Base-by-base conservation (phyloP, 2,888 invertebrate genomes). In the Eristalis intricaria region DNA sequence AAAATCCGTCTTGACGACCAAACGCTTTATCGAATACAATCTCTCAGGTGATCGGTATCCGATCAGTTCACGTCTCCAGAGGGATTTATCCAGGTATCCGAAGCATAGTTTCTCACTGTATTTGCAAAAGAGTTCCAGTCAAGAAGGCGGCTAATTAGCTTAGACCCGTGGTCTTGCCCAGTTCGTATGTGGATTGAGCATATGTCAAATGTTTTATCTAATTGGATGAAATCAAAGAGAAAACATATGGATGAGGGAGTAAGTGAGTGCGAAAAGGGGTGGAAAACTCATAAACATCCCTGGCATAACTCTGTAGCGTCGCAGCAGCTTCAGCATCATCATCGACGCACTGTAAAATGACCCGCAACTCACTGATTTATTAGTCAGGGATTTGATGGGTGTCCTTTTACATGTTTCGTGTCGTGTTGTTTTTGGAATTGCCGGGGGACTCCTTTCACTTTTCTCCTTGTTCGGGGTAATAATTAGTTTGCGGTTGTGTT, bases 181-280 rank as follows among this genome's bases (percentile, higher is more conserved):
- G 22, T 11, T 50, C 61, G 40, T 43, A 86, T 84, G 79, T 76
- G 84, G 71, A 76, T 79, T 79, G 84, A 80, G 79, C 87, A 87
- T 87, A 87, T 87, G 87, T 87, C 87, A 84, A 79, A 76, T 84
- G 68, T 84, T 87, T 87, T 80, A 69, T 84, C 87, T 87, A 87
- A 87, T 87, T 87, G 87, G 87, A 87, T 87, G 84, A 84, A 87
- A 87, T 87, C 76, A 87, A 79, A 87, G 84, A 79, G 80, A 80
- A 87, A 83, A 87, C 87, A 87, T 77, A 84, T 84, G 83, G 79
- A 79, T 63, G 84, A 71, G 77, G 23, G 68, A 61, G 69, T 66
- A 15, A 66, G 75, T 84, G 87, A 87, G 79, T 87, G 84, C 80
- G 75, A 84, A 87, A 87, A 84, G 84, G 87, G 87, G 87, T 83